Percentiles rank a stretch among this genome's conserved stretches.
Conservation (phyloP, 2,113 vertebrate species). For the Psittacus erithacus region DNA sequence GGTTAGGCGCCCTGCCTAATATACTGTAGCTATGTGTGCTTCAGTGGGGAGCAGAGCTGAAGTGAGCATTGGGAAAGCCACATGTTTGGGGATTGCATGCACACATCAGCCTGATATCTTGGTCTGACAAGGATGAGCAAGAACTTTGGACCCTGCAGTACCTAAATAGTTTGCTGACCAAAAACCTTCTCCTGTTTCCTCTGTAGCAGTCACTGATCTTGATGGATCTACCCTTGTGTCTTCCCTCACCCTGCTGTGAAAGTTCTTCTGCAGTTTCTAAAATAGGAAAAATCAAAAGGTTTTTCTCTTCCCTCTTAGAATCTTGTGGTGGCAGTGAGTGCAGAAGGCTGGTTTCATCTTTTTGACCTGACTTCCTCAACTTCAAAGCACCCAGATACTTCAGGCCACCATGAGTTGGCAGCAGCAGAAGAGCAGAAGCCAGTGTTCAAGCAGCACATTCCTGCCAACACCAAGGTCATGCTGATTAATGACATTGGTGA, state of each 20-base stretch:
- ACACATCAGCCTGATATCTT: not conserved
- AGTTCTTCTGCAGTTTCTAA: not conserved
- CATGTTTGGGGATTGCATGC: not conserved
- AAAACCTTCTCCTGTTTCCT: not conserved
- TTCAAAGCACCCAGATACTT: slow-evolving; percentile 78
- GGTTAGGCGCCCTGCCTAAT: not conserved
- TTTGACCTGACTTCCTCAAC: slow-evolving; percentile 85
- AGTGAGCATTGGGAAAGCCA: not conserved
- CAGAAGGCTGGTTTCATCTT: slow-evolving; percentile 97
- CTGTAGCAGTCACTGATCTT: not conserved
- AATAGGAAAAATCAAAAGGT: not conserved
- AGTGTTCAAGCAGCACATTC: slow-evolving; percentile 93
- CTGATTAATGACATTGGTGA: slow-evolving; percentile 96
- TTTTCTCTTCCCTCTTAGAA: slow-evolving; percentile 77
- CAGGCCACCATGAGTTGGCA: slow-evolving; percentile 82
- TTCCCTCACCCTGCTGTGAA: not conserved
- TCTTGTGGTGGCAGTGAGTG: slow-evolving; percentile 90
- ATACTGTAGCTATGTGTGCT: not conserved
- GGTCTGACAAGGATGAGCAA: not conserved
- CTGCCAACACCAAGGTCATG: slow-evolving; percentile 97
- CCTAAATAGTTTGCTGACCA: not conserved
- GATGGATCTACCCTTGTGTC: not conserved
- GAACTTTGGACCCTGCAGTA: not conserved
- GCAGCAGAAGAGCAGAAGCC: slow-evolving; percentile 87
- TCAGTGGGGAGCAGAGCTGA: not conserved